Base-by-base conservation (phyloP, 1,140 invertebrate genomes). In the Cyphomyrmex costatus region DNA sequence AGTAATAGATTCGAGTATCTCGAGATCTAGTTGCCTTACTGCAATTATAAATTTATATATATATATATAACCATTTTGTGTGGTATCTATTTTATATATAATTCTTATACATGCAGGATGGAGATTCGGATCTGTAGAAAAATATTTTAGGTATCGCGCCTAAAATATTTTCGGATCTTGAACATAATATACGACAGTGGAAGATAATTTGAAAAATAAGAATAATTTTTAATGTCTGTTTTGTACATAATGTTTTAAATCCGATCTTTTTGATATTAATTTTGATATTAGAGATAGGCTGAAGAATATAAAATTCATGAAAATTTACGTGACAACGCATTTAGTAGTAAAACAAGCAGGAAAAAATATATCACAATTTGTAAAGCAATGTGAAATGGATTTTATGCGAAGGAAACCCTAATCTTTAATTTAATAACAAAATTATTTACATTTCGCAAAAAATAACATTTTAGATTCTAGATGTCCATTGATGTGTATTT, bases 11-110 rank as follows among this genome's bases (percentile, higher is more conserved):
- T 91, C 86, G 89, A 88, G 89, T 66, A 71, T 68, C 88, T 93
- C 91, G 89, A 92, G 88, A 86, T 90, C 86, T 83, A 91, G 91
- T 92, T 93, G 93, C 93, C 93, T 93, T 93, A 93, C 86, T 88
- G 77, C 89, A 91, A 83, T 93, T 89, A 89, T 86, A 91, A 89
- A 93, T 91, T 88, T 84, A 90, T 93, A 68, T 68, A 46, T 1
- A 46, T 1, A 27, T 68, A 68, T 49, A 68, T 68, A 88, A 89
- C 79, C 70, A 84, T 89, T 73, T 93, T 91, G n/a, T n/a, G n/a
- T n/a, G 89, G 90, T 93, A 93, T 82, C 89, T 92, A 92, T 93
- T 92, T 93, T 93, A 87, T 90, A 93, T 84, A 63, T 65, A 90
- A 91, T 80, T 85, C 85, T 91, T 92, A 86, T 91, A 87, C 82